These are phyloP conservation scores for Mustelus asterias DNA, from an alignment of 2,113 vertebrate genomes.

Conservation along the genomic window DNA sequence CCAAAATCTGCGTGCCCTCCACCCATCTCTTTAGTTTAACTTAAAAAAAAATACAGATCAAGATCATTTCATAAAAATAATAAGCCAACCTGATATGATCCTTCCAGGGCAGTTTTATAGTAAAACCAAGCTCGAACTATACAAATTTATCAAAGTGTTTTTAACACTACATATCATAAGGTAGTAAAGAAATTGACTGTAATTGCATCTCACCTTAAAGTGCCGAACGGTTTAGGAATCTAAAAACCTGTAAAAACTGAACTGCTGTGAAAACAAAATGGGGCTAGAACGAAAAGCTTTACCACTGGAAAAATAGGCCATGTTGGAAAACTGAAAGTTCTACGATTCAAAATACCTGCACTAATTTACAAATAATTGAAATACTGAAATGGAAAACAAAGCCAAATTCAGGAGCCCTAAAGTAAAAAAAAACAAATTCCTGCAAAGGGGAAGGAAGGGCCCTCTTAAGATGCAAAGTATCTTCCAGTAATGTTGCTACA, in stretches of 20 bases:
- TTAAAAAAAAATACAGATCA: neutral
- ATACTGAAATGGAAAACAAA: neutral
- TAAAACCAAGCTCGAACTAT: slow-evolving; percentile 31
- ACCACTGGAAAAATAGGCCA: neutral
- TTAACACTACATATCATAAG: slow-evolving; percentile 36
- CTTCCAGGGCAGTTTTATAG: slow-evolving; percentile 21
- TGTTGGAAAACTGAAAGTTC: neutral
- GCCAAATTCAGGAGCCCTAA: slow-evolving; percentile 8
- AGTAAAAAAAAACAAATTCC: neutral
- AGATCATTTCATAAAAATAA: neutral
- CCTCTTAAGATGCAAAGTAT: neutral
- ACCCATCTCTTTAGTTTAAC: neutral
- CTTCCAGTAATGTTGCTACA: neutral
- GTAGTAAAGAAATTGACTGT: slow-evolving; percentile 36
- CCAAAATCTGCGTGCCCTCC: neutral
- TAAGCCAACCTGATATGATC: slow-evolving; percentile 28
- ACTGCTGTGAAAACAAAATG: slow-evolving; percentile 38
- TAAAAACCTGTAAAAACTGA: slow-evolving; percentile 38
- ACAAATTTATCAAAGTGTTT: slow-evolving; percentile 30
- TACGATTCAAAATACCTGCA: neutral
- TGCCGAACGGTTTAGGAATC: slow-evolving; percentile 35
- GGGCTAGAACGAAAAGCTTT: slow-evolving; percentile 35
- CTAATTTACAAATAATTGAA: slow-evolving; percentile 19
- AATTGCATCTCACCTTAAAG: slow-evolving; percentile 35
- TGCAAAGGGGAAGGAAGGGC: neutral